Conservation (phyloP, 2,888 invertebrate species). For the Cheilosia grossa region DNA sequence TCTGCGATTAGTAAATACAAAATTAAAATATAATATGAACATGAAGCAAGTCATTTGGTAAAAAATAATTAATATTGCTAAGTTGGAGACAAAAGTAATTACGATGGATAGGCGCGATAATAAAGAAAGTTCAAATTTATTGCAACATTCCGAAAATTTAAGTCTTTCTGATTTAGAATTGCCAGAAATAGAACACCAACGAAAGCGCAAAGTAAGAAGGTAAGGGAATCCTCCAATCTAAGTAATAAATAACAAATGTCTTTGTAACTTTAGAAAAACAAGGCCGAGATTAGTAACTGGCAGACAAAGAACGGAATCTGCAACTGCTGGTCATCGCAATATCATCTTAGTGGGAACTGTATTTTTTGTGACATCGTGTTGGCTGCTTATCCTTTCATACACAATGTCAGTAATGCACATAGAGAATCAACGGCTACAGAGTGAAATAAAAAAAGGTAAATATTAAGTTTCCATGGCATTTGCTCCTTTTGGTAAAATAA, state of each 20-base stretch:
- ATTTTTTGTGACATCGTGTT: constrained; percentile 63
- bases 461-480: not conserved
- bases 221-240: constrained; percentile 25
- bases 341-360: constrained; percentile 56
- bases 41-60: constrained; percentile 3
- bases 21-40: not conserved
- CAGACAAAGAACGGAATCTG: constrained; percentile 54
- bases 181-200: constrained; percentile 71
- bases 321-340: constrained; percentile 52
- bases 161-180: constrained; percentile 70
- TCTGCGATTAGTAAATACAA: constrained; percentile 49
- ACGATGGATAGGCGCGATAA: constrained; percentile 60
- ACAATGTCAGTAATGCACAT: constrained; percentile 67
- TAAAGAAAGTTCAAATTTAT: constrained; percentile 69
- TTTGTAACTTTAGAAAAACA: constrained; percentile 59
- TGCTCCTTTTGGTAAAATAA: not conserved
- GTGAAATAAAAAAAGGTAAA: constrained; percentile 72
- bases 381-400: constrained; percentile 67
- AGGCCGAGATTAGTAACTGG: constrained; percentile 52
- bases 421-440: constrained; percentile 66
- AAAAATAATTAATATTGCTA: constrained; percentile 13
- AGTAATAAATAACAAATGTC: constrained; percentile 13
- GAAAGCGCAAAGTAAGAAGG: constrained; percentile 72
- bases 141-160: constrained; percentile 68
- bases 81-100: constrained; percentile 51